Conservation (phyloP, 2,888 invertebrate species). For the Willowsia nigromaculata region DNA sequence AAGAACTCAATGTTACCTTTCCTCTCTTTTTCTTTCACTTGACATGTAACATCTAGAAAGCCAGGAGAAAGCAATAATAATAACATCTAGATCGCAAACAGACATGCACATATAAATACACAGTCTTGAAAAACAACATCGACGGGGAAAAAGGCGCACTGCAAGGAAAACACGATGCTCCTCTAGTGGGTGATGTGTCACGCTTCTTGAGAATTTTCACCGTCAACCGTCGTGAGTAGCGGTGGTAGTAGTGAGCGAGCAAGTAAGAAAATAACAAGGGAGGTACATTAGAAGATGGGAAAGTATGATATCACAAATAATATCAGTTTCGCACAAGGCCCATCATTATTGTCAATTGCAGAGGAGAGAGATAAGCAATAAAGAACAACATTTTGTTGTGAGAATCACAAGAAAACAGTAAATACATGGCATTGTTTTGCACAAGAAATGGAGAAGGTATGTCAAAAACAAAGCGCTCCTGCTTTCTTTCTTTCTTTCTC, state of each 20-base stretch:
- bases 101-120: constrained; percentile 5
- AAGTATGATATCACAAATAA: constrained; percentile 45
- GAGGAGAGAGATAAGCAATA: constrained; percentile 47
- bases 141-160: background rate
- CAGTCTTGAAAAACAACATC: background rate
- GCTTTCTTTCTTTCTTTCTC: background rate
- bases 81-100: constrained; percentile 33
- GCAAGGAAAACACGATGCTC: background rate
- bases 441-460: constrained; percentile 22
- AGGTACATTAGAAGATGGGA: constrained; percentile 49
- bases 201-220: constrained; percentile 35
- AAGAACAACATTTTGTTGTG: constrained; percentile 36
- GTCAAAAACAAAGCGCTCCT: constrained; percentile 17
- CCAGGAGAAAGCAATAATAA: constrained; percentile 40
- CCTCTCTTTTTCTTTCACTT: background rate
- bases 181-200: constrained; percentile 32
- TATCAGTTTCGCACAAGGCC: constrained; percentile 38
- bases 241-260: constrained; percentile 11
- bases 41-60: constrained; percentile 18
- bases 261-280: constrained; percentile 26
- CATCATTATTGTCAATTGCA: constrained; percentile 64
- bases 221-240: background rate
- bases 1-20: constrained; percentile 11
- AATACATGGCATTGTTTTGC: background rate
- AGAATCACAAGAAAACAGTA: background rate